Percentiles rank a stretch among this genome's conserved stretches.
These are phyloP conservation scores for Drosophila sp. DNA, from an alignment of 1,140 invertebrate species.

Conservation along the genomic window DNA sequence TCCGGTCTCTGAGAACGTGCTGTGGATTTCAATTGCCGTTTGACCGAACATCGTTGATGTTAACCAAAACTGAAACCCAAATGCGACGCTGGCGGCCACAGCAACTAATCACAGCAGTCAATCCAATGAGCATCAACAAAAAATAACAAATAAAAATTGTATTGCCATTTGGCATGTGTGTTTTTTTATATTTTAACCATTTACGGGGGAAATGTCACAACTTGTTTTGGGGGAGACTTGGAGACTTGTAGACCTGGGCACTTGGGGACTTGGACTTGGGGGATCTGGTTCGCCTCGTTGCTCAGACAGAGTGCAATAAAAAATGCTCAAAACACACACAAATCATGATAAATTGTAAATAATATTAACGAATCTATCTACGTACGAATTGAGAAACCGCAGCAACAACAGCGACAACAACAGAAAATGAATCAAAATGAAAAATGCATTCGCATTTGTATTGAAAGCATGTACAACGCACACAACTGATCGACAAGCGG, in stretches of 20 bases:
- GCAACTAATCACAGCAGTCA: constrained; percentile 54
- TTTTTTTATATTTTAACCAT: constrained; percentile 75
- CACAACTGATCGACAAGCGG: constrained; percentile 4
- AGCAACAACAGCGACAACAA: constrained; percentile 30
- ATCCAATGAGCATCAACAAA: constrained; percentile 41
- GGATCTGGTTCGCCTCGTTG: constrained; percentile 67
- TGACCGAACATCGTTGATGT: constrained; percentile 63
- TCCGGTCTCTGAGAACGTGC: constrained; percentile 41
- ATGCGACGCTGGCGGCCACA: constrained; percentile 55
- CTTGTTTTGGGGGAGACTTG: constrained; percentile 49
- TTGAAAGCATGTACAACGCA: constrained; percentile 18
- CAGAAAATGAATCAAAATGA: constrained; percentile 69
- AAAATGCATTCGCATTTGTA: constrained; percentile 63
- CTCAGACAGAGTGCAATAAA: constrained; percentile 36
- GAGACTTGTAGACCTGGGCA: constrained; percentile 24
- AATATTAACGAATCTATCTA: constrained; percentile 54
- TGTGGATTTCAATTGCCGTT: constrained; percentile 60
- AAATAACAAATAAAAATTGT: constrained; percentile 35
- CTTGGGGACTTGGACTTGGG: constrained; percentile 38
- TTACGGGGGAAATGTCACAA: constrained; percentile 80
- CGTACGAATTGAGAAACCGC: constrained; percentile 26
- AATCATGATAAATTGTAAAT: constrained; percentile 70
- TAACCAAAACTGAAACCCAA: constrained; percentile 72
- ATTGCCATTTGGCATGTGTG: constrained; percentile 55
- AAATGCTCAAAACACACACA: constrained; percentile 39